Percentiles rank a stretch among this genome's conserved stretches.
These are phyloP conservation scores for Lasioglossum lativentre DNA, from an alignment of 2,888 invertebrate species.

Conservation along the genomic window DNA sequence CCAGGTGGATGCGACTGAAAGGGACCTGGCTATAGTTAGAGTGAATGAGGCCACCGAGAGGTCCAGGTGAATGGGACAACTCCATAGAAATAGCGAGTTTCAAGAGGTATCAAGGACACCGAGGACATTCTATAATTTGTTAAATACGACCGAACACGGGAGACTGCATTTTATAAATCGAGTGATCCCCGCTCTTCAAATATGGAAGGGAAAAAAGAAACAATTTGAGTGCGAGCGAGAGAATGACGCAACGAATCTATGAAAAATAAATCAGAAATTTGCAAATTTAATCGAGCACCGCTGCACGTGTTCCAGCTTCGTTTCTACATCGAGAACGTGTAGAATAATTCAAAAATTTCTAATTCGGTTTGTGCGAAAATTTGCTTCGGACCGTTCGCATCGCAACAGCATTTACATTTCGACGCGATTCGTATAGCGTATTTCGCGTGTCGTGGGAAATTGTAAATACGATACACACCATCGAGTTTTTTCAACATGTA, in stretches of 20 bases:
- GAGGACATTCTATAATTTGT: neutral
- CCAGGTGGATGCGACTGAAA: constrained; percentile 47
- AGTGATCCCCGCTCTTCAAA: neutral
- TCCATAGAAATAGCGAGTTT: constrained; percentile 22
- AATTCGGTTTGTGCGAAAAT: too few relatives aligned
- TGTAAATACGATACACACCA: neutral
- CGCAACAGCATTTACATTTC: too few relatives aligned
- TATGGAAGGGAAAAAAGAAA: neutral
- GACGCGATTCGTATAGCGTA: neutral
- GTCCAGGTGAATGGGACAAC: constrained; percentile 34
- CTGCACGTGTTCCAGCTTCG: too few relatives aligned
- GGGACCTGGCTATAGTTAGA: constrained; percentile 3
- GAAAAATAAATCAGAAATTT: too few relatives aligned
- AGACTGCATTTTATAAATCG: neutral
- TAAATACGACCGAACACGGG: neutral
- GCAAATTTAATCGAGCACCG: too few relatives aligned
- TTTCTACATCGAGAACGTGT: too few relatives aligned
- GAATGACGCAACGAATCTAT: neutral
- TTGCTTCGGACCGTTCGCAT: too few relatives aligned
- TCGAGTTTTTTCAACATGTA: neutral
- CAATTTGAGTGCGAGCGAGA: too few relatives aligned
- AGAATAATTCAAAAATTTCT: too few relatives aligned
- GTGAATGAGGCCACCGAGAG: constrained; percentile 23
- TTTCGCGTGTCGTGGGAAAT: neutral
- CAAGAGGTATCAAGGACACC: constrained; percentile 11